Percentiles rank a stretch among this genome's conserved stretches.
Evolutionary conservation across 2,113 vertebrate species (phyloP).

Genomic region (Onychorhynchus coronatus): DNA sequence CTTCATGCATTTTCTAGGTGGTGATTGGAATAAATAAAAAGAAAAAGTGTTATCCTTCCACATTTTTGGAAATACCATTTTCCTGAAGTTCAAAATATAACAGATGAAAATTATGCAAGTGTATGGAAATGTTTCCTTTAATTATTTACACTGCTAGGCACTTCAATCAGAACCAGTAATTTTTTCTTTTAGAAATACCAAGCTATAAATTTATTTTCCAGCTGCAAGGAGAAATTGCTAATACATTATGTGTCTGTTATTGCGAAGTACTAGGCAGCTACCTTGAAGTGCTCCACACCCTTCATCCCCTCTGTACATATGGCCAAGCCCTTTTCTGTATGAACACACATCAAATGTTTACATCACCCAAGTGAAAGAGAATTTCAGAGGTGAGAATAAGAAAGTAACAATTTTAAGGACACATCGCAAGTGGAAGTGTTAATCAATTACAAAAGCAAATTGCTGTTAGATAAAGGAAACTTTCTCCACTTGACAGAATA

Average conservation of each 20-base stretch:
- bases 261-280: background rate
- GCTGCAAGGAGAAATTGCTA: slow-evolving; percentile 17
- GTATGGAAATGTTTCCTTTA: background rate
- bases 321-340: background rate
- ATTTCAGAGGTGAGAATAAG: background rate
- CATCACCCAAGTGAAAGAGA: background rate
- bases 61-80: background rate
- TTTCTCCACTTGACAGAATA: background rate
- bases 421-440: background rate
- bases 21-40: background rate
- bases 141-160: background rate
- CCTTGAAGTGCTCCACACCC: background rate
- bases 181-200: slow-evolving; percentile 34
- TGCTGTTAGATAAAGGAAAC: background rate
- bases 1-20: background rate
- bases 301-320: background rate
- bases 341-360: background rate
- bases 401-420: slow-evolving; percentile 1
- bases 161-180: slow-evolving; percentile 14
- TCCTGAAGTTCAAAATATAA: background rate
- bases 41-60: background rate
- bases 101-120: slow-evolving; percentile 16
- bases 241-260: background rate
- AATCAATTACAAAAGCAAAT: background rate
- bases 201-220: slow-evolving; percentile 36